phyloP scores from a whole-genome alignment of 2,888 invertebrate species.

The Plemyria rubiginata region DNA sequence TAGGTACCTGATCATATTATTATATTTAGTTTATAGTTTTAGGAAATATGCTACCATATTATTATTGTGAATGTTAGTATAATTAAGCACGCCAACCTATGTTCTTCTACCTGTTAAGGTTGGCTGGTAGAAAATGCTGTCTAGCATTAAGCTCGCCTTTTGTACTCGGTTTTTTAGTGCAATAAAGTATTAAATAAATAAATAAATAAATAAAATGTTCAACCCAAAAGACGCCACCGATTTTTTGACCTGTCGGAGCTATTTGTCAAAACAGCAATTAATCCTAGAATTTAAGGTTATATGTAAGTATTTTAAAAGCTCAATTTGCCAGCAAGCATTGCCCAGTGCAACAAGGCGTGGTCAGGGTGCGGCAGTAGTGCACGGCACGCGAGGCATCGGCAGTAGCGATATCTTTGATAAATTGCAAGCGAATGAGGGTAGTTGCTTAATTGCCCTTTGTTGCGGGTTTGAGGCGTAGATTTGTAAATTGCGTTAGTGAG shows the following conservation, averaged over 20 bases:
- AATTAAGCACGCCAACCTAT: too few species aligned
- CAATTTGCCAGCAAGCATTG: slow-evolving; percentile 17
- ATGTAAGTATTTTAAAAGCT: slow-evolving; percentile 9
- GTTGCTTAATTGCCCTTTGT: slow-evolving; percentile 31
- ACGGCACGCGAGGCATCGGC: slow-evolving; percentile 20
- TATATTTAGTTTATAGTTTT: too few species aligned
- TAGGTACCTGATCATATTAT: too few species aligned
- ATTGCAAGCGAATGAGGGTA: slow-evolving; percentile 33
- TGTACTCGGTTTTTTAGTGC: too few species aligned
- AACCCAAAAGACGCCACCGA: not conserved
- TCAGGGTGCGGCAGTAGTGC: slow-evolving; percentile 13
- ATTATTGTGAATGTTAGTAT: too few species aligned
- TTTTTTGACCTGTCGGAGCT: not conserved
- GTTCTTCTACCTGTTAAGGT: too few species aligned
- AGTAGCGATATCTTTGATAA: slow-evolving; percentile 29
- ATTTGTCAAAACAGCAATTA: slow-evolving; percentile 2
- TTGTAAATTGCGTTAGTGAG: slow-evolving; percentile 31
- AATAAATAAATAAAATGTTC: too few species aligned
- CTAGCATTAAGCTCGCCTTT: too few species aligned
- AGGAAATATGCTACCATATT: too few species aligned
- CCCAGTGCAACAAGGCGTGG: slow-evolving; percentile 26
- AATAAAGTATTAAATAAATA: too few species aligned
- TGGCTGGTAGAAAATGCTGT: too few species aligned
- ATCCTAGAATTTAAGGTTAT: not conserved
- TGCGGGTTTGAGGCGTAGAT: slow-evolving; percentile 34